phyloP scores from a whole-genome alignment of 1,140 invertebrate species.

The Tenebrio molitor region DNA sequence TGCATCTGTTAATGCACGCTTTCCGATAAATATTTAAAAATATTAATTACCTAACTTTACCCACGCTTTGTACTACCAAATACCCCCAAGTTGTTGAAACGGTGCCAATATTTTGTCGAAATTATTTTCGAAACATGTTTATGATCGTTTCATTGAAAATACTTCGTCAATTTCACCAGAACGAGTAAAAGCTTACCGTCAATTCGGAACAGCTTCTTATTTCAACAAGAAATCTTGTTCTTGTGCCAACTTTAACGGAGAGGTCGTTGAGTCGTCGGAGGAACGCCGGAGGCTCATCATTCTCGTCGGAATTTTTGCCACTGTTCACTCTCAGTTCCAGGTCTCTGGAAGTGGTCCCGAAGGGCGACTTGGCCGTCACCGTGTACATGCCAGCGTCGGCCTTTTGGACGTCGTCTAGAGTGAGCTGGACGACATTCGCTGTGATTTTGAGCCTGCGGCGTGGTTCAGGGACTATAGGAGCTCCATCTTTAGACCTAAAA shows the following conservation, averaged over 20 bases:
- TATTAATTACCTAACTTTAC: constrained; percentile 38
- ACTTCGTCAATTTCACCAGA: not conserved
- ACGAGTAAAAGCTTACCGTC: constrained; percentile 71
- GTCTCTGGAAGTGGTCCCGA: constrained; percentile 65
- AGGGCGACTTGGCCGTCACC: constrained; percentile 70
- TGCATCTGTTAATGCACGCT: constrained; percentile 29
- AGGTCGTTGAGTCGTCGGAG: constrained; percentile 82
- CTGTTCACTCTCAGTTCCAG: constrained; percentile 63
- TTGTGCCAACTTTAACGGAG: constrained; percentile 87
- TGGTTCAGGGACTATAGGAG: constrained; percentile 58
- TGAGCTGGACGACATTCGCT: constrained; percentile 69
- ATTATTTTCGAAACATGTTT: constrained; percentile 32
- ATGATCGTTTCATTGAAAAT: constrained; percentile 15
- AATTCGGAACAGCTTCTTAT: constrained; percentile 82
- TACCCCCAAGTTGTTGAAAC: constrained; percentile 24
- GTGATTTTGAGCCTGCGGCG: constrained; percentile 57
- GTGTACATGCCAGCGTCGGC: constrained; percentile 72
- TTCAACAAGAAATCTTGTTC: constrained; percentile 86
- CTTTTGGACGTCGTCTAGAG: constrained; percentile 69
- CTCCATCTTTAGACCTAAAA: constrained; percentile 65
- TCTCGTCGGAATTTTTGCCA: constrained; percentile 63
- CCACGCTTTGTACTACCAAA: constrained; percentile 28
- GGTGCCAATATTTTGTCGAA: constrained; percentile 31
- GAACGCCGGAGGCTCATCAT: constrained; percentile 83
- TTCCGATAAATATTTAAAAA: constrained; percentile 32